Evolutionary conservation across 2,888 invertebrate species (phyloP).

Genomic region (Mythimna pallens): DNA sequence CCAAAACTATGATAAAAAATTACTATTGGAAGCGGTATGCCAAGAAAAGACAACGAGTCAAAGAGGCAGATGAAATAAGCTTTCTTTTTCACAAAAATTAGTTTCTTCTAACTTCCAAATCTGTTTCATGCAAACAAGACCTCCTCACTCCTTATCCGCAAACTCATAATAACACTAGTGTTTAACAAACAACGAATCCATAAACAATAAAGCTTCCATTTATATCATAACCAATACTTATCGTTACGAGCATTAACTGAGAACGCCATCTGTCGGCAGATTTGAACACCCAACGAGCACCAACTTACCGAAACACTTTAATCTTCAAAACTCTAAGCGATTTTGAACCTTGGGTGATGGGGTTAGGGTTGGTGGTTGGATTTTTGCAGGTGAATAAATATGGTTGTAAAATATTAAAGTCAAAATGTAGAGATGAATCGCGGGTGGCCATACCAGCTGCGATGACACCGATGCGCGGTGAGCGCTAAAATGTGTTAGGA

Average conservation of each 20-base stretch:
- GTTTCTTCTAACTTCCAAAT: not conserved
- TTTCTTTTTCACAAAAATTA: not conserved
- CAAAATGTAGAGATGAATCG: conserved; percentile 78
- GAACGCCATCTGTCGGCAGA: conserved; percentile 85
- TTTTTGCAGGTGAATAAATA: conserved; percentile 27
- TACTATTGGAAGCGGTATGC: no score
- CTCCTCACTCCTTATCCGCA: conserved; percentile 10
- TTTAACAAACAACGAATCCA: conserved; percentile 79
- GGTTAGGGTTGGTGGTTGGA: conserved; percentile 35
- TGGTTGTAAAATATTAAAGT: conserved; percentile 74
- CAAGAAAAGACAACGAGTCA: no score
- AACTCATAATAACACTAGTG: conserved; percentile 63
- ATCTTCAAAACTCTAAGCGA: conserved; percentile 33
- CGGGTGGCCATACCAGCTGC: conserved; percentile 87
- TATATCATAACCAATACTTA: conserved; percentile 77
- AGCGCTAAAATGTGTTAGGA: conserved; percentile 50
- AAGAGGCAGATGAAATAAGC: no score
- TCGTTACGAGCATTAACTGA: conserved; percentile 78
- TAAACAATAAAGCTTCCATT: conserved; percentile 73
- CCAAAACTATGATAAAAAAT: no score
- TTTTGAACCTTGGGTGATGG: conserved; percentile 46
- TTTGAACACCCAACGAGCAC: conserved; percentile 63
- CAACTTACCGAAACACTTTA: conserved; percentile 34
- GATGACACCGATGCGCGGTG: conserved; percentile 71
- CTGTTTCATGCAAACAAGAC: conserved; percentile 9